Evolutionary conservation across 1,140 invertebrate genomes (phyloP), one percentile per base, ranked within the genome.

Genomic region (Tyrophagus putrescentiae): DNA sequence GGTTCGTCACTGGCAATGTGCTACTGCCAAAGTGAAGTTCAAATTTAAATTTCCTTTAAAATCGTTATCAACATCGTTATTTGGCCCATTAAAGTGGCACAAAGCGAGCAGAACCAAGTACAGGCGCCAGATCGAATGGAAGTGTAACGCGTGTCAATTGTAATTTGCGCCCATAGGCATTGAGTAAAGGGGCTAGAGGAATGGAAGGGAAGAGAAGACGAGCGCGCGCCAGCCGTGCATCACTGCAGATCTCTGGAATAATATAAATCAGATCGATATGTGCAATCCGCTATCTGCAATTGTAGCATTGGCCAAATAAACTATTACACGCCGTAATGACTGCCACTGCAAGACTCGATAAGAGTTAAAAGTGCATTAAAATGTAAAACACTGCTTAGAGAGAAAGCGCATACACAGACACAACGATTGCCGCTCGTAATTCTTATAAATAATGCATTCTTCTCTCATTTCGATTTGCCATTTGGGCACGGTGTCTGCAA

Each of bases 361-460:
- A 48, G 45, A 48, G 45, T 48, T 48, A 48, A 39, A 48, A 48
- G 45, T 48, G 45, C 45, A 48, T 48, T 48, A 48, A 48, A 48
- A 48, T 48, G 45, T 48, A 48, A 48, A 48, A 48, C 45, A 48
- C 45, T 39, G 21, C n/a, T n/a, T n/a, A n/a, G n/a, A n/a, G n/a
- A n/a, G n/a, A n/a, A n/a, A n/a, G n/a, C n/a, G n/a, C n/a, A 39
- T 21, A 39, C 21, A 21, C 21, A 39, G 36, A 29, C 45, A 29
- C 45, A 48, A 48, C 6, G 45, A 6, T 39, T 39, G 36, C 13
- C 36, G 36, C 36, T 39, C 13, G 21, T 39, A 39, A 39, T 39
- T 39, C 36, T 39, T 39, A 39, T 39, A 39, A 39, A 39, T 39
- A 39, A 39, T 7, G 18, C 45, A 48, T 48, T 7, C n/a, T n/a